Conservation (phyloP, 2,797 vertebrate species). For the Clarias laeviceps region DNA sequence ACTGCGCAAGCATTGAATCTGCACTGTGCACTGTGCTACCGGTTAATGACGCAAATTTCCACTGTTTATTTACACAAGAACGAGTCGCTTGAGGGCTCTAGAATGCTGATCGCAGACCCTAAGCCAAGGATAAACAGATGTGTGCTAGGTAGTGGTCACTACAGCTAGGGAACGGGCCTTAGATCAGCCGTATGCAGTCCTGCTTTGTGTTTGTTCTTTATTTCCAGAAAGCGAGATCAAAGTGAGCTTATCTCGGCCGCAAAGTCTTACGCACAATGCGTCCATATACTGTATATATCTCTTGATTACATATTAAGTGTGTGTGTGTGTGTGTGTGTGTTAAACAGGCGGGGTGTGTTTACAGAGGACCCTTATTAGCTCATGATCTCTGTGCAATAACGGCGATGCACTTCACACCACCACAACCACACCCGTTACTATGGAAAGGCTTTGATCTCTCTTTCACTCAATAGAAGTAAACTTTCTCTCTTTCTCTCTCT, state of each 20-base stretch:
- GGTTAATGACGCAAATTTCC: background rate
- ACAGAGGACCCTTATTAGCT: constrained; percentile 38
- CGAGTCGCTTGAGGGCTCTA: background rate
- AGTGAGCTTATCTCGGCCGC: constrained; percentile 4
- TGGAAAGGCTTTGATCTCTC: constrained; percentile 1
- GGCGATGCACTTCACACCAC: constrained; percentile 31
- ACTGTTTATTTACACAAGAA: background rate
- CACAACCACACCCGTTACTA: constrained; percentile 24
- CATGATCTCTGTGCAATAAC: constrained; percentile 38
- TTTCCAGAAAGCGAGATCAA: constrained; percentile 15
- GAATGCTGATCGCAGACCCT: background rate
- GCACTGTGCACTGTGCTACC: background rate
- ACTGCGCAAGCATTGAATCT: background rate
- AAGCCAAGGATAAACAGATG: background rate
- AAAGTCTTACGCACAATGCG: constrained; percentile 25
- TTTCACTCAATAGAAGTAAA: background rate
- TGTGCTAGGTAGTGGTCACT: background rate
- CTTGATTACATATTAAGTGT: constrained; percentile 20
- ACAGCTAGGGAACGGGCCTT: background rate
- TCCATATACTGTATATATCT: constrained; percentile 18
- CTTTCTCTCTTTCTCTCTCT: background rate
- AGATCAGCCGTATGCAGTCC: background rate
- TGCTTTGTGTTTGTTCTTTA: background rate
- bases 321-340: constrained; percentile 37
- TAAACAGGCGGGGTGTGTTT: constrained; percentile 42